Conservation (phyloP, 2,888 invertebrate species). For the Noctua fimbriata region DNA sequence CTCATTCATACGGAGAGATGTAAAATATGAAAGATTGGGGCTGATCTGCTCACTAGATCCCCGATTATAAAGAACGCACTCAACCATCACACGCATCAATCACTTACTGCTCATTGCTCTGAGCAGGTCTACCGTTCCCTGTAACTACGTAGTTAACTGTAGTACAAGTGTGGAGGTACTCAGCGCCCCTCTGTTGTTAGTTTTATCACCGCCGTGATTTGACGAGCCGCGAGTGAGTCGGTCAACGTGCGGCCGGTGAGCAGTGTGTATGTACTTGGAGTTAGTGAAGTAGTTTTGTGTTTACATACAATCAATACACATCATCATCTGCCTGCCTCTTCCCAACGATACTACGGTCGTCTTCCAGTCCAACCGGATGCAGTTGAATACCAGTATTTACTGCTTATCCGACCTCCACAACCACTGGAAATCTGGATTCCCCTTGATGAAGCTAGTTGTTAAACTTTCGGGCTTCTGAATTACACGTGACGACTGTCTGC, state of each 20-base stretch:
- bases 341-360: not conserved
- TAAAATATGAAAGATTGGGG: not conserved
- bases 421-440: not conserved
- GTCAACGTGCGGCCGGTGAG: not conserved
- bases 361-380: not conserved
- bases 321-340: not conserved
- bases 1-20: too few species aligned
- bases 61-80: not conserved
- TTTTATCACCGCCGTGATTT: conserved; percentile 12
- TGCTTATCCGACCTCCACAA: not conserved
- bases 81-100: not conserved
- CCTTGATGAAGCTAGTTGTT: not conserved
- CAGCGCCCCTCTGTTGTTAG: conserved; percentile 8
- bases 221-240: conserved; percentile 8
- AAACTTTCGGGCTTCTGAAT: not conserved
- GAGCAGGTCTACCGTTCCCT: not conserved
- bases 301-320: not conserved
- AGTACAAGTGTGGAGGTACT: not conserved
- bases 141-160: not conserved
- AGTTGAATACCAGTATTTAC: not conserved
- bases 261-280: not conserved
- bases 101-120: not conserved
- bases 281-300: not conserved
- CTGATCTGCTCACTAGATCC: not conserved
- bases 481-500: not conserved